These are phyloP conservation scores for Caenorhabditis latens DNA, from an alignment of 1,140 invertebrate genomes.

Conservation along the genomic window DNA sequence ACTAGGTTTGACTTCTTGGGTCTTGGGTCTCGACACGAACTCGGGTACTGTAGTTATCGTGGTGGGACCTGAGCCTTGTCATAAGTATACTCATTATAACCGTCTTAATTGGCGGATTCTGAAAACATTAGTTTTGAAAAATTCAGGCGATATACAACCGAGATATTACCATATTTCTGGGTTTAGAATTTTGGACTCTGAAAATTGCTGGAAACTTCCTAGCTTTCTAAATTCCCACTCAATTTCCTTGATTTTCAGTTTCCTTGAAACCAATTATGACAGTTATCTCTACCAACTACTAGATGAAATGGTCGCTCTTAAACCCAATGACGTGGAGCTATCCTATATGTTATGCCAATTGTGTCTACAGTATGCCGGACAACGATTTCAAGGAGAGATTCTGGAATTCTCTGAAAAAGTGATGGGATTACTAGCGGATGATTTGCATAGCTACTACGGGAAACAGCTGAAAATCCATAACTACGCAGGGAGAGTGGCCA, in stretches of 20 bases:
- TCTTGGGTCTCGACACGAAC: too few relatives aligned
- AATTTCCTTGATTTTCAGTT: background rate
- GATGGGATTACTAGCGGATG: constrained; percentile 14
- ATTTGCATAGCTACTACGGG: constrained; percentile 48
- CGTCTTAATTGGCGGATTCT: too few relatives aligned
- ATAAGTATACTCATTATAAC: too few relatives aligned
- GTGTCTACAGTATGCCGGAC: constrained; percentile 41
- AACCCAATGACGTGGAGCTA: constrained; percentile 33
- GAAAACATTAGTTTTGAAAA: too few relatives aligned
- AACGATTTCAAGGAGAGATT: background rate
- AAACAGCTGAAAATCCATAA: background rate
- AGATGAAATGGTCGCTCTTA: background rate
- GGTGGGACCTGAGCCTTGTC: too few relatives aligned
- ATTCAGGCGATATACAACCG: too few relatives aligned
- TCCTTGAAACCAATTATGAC: constrained; percentile 1
- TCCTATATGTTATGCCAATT: constrained; percentile 49
- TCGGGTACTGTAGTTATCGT: too few relatives aligned
- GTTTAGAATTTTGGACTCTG: too few relatives aligned
- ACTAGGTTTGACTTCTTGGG: too few relatives aligned
- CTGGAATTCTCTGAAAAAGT: constrained; percentile 23
- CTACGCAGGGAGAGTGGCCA: background rate
- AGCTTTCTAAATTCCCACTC: too few relatives aligned
- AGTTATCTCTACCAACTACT: constrained; percentile 13
- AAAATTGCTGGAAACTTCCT: too few relatives aligned
- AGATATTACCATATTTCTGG: too few relatives aligned